Evolutionary conservation across 2,888 invertebrate genomes (phyloP).

Genomic region (Tryphoninae sp.): DNA sequence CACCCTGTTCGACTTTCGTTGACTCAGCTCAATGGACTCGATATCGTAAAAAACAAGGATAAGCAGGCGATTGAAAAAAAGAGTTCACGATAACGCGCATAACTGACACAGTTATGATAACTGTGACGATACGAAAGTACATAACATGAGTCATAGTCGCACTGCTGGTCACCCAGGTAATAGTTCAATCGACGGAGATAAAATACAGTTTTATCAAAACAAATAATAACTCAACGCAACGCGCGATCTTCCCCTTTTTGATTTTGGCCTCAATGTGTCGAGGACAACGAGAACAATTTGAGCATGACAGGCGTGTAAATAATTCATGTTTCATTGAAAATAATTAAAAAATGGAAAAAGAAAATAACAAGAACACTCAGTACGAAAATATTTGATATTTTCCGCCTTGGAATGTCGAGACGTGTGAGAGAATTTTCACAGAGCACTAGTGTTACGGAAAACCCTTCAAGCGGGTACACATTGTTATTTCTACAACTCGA

Average conservation of each 20-base stretch:
- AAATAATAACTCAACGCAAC: not conserved
- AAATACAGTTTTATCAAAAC: not conserved
- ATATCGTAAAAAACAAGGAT: constrained; percentile 17
- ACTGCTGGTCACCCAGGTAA: not conserved
- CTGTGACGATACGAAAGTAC: not conserved
- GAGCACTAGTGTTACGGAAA: not conserved
- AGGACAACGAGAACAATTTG: no score
- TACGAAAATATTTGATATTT: not conserved
- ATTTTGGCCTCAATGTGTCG: no score
- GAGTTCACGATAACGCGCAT: not conserved
- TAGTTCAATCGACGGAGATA: not conserved
- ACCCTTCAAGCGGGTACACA: not conserved
- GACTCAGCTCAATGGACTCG: constrained; percentile 17
- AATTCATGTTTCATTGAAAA: no score
- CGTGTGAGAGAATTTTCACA: not conserved
- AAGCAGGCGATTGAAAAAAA: not conserved
- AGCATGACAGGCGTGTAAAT: no score
- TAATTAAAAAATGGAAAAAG: not conserved
- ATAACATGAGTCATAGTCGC: not conserved
- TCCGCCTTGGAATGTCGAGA: not conserved
- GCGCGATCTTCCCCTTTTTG: no score
- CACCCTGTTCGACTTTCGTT: not conserved
- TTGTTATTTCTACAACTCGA: not conserved
- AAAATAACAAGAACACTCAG: not conserved
- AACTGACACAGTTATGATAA: not conserved